phyloP scores from a whole-genome alignment of 1,140 invertebrate species.

The Procambarus virginalis region DNA sequence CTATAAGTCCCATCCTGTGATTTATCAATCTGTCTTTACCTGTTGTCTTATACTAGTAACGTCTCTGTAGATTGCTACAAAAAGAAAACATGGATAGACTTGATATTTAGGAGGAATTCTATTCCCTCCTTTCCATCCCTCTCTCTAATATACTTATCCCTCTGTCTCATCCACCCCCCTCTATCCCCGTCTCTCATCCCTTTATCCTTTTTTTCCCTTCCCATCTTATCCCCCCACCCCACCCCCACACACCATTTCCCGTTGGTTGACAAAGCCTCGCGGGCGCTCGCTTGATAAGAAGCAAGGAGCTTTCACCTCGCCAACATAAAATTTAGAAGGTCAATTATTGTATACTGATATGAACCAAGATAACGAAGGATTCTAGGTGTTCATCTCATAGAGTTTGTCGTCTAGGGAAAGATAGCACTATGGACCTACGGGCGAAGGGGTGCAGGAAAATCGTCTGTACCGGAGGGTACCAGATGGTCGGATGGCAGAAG shows the following conservation, averaged over 20 bases:
- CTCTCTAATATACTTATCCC: too few species aligned
- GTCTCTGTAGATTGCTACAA: too few species aligned
- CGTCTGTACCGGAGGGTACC: too few species aligned
- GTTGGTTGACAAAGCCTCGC: neutral
- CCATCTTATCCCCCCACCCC: neutral
- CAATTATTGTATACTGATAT: conserved; percentile 61
- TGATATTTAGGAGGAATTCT: too few species aligned
- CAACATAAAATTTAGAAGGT: conserved; percentile 50
- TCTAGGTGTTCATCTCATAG: neutral
- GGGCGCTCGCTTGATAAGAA: neutral
- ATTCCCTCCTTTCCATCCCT: too few species aligned
- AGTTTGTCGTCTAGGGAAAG: neutral
- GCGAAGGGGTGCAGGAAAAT: too few species aligned
- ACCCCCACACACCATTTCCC: neutral
- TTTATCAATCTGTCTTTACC: too few species aligned
- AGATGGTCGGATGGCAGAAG: too few species aligned
- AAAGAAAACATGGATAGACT: too few species aligned
- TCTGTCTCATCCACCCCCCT: too few species aligned
- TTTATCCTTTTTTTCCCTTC: neutral
- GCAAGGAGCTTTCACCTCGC: conserved; percentile 21
- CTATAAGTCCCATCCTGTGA: too few species aligned
- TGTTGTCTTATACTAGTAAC: too few species aligned
- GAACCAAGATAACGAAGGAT: conserved; percentile 29
- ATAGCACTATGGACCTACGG: neutral
- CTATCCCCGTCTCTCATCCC: neutral